Evolutionary conservation across 2,888 invertebrate species (phyloP).

Genomic region (Dermolepida albohirtum): DNA sequence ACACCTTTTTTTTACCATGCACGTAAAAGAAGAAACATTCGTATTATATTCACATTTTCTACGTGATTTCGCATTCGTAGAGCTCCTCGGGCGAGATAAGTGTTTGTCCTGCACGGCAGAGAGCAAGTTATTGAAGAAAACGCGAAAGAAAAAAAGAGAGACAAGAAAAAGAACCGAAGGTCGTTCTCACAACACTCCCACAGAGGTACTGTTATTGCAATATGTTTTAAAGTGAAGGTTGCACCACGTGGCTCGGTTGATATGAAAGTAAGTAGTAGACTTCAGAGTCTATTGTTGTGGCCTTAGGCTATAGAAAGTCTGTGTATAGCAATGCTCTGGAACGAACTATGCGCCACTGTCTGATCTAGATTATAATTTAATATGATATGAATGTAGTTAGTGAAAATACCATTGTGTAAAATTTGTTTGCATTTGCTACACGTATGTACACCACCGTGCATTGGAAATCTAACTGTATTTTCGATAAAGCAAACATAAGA

Average conservation of each 20-base stretch:
- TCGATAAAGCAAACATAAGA: too few relatives aligned
- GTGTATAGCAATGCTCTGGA: constrained; percentile 32
- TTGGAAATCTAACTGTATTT: too few relatives aligned
- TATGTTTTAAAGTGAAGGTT: constrained; percentile 47
- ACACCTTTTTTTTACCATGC: too few relatives aligned
- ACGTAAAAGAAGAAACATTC: too few relatives aligned
- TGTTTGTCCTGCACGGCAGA: constrained; percentile 10
- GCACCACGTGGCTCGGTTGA: constrained; percentile 41
- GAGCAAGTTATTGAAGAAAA: constrained; percentile 13
- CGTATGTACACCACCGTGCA: too few relatives aligned
- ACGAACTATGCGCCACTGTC: constrained; percentile 39
- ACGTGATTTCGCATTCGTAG: constrained; percentile 14
- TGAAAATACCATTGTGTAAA: constrained; percentile 28
- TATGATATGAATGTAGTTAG: constrained; percentile 27
- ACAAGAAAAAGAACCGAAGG: constrained; percentile 46
- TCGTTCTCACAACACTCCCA: constrained; percentile 47
- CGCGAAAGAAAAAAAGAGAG: constrained; percentile 17
- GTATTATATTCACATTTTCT: constrained; percentile 6
- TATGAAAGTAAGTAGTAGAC: constrained; percentile 46
- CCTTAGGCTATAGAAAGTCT: constrained; percentile 44
- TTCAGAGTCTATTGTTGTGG: constrained; percentile 44
- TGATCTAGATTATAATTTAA: constrained; percentile 49
- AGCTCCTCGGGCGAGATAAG: neutral
- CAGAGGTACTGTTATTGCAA: constrained; percentile 46
- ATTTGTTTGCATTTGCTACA: neutral